Percentiles rank a stretch among this genome's conserved stretches.
Evolutionary conservation across 2,797 vertebrate genomes (phyloP).

Genomic region (Hephaestus fuliginosus): DNA sequence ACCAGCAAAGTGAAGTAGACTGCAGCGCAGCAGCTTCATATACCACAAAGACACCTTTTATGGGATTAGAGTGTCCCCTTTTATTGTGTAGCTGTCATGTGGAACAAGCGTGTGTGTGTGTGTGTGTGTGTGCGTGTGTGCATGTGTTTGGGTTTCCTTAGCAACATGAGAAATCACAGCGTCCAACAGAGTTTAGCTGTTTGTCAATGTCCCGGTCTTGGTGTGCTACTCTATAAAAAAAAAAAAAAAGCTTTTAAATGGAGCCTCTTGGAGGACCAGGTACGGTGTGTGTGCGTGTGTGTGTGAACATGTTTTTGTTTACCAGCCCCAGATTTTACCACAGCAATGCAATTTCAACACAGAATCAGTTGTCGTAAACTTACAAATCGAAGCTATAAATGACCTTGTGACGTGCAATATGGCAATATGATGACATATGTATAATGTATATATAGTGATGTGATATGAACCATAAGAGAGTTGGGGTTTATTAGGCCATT

Average conservation of each 20-base stretch:
- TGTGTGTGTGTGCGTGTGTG: conserved; percentile 23
- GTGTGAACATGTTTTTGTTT: background rate
- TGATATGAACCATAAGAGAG: background rate
- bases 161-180: conserved; percentile 45
- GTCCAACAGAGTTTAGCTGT: conserved; percentile 42
- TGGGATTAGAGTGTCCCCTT: conserved; percentile 77
- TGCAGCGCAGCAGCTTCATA: conserved; percentile 71
- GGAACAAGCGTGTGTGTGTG: conserved; percentile 39
- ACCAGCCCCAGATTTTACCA: background rate
- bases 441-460: background rate
- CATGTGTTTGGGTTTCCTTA: conserved; percentile 43
- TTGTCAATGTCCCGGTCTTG: conserved; percentile 33
- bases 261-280: conserved; percentile 8
- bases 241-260: conserved; percentile 44
- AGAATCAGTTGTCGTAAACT: background rate
- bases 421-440: background rate
- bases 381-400: background rate
- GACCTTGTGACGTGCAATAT: background rate
- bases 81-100: conserved; percentile 62
- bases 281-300: background rate
- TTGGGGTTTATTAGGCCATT: background rate
- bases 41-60: conserved; percentile 84
- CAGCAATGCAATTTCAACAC: background rate
- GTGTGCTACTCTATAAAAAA: conserved; percentile 21
- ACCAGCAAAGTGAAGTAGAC: conserved; percentile 74